phyloP scores from a whole-genome alignment of 2,113 vertebrate species.

The Tetrao urogallus region DNA sequence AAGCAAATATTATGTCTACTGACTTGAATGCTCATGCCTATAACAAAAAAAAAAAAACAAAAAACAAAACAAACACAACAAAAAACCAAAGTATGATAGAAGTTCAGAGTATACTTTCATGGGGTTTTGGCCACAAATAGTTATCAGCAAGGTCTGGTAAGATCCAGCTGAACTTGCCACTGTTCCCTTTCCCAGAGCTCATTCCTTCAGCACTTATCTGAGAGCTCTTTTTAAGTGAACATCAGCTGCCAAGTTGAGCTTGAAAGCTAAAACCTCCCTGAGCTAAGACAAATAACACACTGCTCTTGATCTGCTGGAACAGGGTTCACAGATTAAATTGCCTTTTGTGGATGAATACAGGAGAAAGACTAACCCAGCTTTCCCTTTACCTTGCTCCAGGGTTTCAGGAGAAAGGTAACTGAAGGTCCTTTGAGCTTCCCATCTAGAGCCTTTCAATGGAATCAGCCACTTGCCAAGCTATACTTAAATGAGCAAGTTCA shows the following conservation, averaged over 20 bases:
- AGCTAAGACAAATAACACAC: background rate
- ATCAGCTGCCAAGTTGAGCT: background rate
- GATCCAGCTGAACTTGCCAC: background rate
- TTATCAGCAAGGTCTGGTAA: background rate
- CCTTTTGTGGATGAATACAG: background rate
- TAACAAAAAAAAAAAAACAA: background rate
- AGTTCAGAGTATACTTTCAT: background rate
- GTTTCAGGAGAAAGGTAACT: background rate
- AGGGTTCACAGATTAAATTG: background rate
- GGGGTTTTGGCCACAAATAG: background rate
- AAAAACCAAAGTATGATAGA: background rate
- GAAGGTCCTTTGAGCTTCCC: background rate
- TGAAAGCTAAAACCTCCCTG: background rate
- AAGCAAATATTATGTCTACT: background rate
- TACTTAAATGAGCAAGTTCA: background rate
- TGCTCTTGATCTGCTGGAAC: background rate
- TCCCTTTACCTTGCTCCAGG: background rate
- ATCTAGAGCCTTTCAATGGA: background rate
- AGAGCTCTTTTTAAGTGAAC: background rate
- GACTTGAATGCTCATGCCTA: background rate
- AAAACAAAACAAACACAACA: background rate
- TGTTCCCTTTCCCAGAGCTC: background rate
- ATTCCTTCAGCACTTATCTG: background rate
- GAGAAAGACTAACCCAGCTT: background rate
- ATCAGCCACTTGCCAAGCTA: accelerated